Percentiles rank a stretch among this genome's conserved stretches.
Evolutionary conservation across 64 coral and sea anemone species (phyloP).

Genomic region (Anthopleura sola): DNA sequence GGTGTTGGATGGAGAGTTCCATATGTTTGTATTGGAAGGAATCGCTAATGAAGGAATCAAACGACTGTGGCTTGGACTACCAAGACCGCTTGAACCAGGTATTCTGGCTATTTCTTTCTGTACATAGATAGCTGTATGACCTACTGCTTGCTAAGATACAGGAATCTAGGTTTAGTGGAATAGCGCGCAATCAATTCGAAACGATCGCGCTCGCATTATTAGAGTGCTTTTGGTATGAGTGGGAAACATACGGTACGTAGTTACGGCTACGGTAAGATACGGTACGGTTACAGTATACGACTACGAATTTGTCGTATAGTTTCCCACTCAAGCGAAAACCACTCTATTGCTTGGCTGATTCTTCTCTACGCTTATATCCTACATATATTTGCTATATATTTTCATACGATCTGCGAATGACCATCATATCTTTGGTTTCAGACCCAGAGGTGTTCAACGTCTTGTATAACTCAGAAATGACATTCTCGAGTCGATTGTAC

Average conservation of each 20-base stretch:
- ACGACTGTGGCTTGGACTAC: conserved; percentile 64
- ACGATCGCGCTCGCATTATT: too few species aligned
- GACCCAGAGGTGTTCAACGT: conserved; percentile 81
- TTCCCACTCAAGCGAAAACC: too few species aligned
- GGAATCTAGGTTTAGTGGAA: too few species aligned
- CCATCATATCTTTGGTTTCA: neutral
- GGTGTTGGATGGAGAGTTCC: conserved; percentile 84
- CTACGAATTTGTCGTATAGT: too few species aligned
- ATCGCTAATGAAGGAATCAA: conserved; percentile 64
- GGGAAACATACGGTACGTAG: too few species aligned
- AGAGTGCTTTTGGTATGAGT: too few species aligned
- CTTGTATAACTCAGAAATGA: conserved; percentile 89
- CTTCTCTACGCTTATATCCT: too few species aligned
- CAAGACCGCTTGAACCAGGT: conserved; percentile 79
- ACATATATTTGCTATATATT: neutral
- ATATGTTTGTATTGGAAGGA: conserved; percentile 97
- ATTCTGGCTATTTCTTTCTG: neutral
- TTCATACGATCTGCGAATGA: neutral
- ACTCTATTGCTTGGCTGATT: too few species aligned
- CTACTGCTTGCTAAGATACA: neutral
- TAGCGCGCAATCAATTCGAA: neutral
- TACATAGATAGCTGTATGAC: neutral
- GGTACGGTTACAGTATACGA: too few species aligned
- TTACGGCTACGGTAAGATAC: too few species aligned
- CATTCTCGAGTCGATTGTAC: conserved; percentile 71